Conservation (phyloP, 2,888 invertebrate genomes). For the Mythimna albipuncta region DNA sequence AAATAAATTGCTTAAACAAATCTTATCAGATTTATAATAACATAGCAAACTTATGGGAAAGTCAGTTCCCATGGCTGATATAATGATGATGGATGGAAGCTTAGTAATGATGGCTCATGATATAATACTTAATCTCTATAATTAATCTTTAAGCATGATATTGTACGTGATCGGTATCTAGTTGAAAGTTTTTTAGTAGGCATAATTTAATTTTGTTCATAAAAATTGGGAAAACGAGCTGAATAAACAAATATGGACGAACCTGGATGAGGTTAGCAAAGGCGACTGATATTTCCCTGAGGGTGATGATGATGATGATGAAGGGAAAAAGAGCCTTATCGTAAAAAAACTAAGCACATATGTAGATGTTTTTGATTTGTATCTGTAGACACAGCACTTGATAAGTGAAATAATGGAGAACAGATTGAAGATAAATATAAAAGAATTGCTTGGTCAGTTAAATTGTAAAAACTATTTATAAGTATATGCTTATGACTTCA, state of each 20-base stretch:
- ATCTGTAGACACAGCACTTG: not conserved
- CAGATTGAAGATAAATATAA: not conserved
- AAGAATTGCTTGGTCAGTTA: not conserved
- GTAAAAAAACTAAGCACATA: not conserved
- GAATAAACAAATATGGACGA: not conserved
- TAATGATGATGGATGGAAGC: slow-evolving; percentile 63
- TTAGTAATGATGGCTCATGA: slow-evolving; percentile 56
- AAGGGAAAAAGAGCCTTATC: not conserved
- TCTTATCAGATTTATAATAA: slow-evolving; percentile 59
- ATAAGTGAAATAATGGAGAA: not conserved
- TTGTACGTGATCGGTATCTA: slow-evolving; percentile 38
- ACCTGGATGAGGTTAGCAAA: not conserved
- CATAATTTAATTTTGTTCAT: not conserved
- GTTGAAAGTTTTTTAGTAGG: slow-evolving; percentile 33
- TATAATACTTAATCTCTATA: slow-evolving; percentile 57
- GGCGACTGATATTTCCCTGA: too few species aligned
- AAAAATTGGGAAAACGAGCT: too few species aligned
- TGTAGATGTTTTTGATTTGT: not conserved
- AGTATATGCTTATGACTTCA: slow-evolving; percentile 13
- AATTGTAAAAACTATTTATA: not conserved
- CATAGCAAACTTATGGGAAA: slow-evolving; percentile 54
- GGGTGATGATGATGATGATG: not conserved
- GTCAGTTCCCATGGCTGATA: slow-evolving; percentile 56
- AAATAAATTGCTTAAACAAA: slow-evolving; percentile 47
- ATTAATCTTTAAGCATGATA: slow-evolving; percentile 43